A percentile compares a stretch with the other conserved stretches of the same genome.
phyloP scores from a whole-genome alignment of 2,113 vertebrate species.

The Pholis gunnellus region DNA sequence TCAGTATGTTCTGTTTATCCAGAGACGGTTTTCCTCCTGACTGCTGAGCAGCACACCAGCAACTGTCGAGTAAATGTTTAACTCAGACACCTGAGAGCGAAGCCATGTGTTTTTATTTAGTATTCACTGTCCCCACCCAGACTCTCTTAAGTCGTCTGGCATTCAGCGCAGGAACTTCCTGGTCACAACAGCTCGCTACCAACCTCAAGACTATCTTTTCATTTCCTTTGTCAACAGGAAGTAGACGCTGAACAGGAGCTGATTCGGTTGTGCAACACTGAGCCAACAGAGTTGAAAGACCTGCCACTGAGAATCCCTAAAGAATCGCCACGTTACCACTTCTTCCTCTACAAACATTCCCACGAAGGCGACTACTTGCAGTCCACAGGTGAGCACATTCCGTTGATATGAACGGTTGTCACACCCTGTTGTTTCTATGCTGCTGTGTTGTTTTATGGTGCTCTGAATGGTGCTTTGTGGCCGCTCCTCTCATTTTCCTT shows the following conservation, averaged over 20 bases:
- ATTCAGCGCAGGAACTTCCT: conserved; percentile 1
- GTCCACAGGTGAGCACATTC: conserved; percentile 87
- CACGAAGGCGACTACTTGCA: conserved; percentile 97
- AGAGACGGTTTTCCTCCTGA: background rate
- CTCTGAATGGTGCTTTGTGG: background rate
- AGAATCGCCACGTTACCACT: conserved; percentile 95
- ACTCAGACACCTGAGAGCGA: conserved; percentile 2
- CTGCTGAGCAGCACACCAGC: background rate
- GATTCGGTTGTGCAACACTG: conserved; percentile 90
- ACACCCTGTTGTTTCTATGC: background rate
- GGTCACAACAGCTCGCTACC: background rate
- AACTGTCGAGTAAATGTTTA: background rate
- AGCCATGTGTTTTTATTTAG: background rate
- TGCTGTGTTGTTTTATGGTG: background rate
- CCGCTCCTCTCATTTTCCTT: background rate
- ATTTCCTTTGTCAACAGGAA: conserved; percentile 83
- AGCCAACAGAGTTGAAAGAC: conserved; percentile 92
- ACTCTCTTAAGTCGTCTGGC: conserved; percentile 1
- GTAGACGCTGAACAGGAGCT: conserved; percentile 93
- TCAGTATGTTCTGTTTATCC: background rate
- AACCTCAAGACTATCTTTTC: background rate
- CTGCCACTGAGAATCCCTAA: conserved; percentile 94
- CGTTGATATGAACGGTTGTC: background rate
- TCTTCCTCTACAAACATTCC: conserved; percentile 97
- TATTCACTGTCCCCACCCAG: background rate